phyloP scores from a whole-genome alignment of 2,113 vertebrate species.

The Setophaga petechia region DNA sequence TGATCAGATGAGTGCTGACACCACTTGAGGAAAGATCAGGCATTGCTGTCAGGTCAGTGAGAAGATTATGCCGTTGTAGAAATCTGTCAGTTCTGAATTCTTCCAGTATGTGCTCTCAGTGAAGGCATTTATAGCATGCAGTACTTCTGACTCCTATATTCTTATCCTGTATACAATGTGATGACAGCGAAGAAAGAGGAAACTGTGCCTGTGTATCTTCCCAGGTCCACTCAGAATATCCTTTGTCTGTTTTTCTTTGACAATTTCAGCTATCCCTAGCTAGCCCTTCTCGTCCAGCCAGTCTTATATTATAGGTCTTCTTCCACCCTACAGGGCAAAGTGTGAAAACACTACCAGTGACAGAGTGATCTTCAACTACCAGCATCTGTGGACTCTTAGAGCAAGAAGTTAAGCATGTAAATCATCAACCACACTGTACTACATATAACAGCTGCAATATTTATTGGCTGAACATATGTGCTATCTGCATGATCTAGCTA shows the following conservation, averaged over 20 bases:
- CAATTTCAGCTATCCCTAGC: neutral
- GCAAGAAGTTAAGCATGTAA: neutral
- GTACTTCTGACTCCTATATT: neutral
- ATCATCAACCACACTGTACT: neutral
- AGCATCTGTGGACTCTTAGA: neutral
- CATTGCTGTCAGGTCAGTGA: neutral
- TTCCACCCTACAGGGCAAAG: neutral
- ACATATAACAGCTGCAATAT: neutral
- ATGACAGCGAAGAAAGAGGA: neutral
- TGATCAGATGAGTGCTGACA: neutral
- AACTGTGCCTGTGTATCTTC: neutral
- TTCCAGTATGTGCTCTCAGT: neutral
- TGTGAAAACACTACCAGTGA: neutral
- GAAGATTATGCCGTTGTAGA: neutral
- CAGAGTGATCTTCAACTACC: neutral
- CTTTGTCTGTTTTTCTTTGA: neutral
- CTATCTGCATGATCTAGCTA: neutral
- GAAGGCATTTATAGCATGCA: neutral
- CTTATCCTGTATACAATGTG: neutral
- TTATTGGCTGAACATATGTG: neutral
- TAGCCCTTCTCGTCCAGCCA: neutral
- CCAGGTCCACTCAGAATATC: neutral
- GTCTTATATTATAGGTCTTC: neutral
- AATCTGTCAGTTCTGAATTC: neutral
- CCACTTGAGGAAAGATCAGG: neutral